Evolutionary conservation across 2,888 invertebrate genomes (phyloP).

Genomic region (Aspidiotus destructor): DNA sequence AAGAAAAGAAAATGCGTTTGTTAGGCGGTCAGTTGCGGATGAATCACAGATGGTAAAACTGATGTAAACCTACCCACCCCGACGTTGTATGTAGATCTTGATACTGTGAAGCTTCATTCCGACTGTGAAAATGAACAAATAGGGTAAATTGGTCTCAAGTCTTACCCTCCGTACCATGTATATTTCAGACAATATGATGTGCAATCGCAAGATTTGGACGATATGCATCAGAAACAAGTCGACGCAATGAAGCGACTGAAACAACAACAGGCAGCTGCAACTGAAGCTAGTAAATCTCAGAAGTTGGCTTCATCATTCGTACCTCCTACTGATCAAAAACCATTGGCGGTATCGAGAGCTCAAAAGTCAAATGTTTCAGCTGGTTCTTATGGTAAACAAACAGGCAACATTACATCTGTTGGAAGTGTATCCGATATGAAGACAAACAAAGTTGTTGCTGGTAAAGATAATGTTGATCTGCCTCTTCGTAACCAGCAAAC

Average conservation of each 20-base stretch:
- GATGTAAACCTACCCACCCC: no score
- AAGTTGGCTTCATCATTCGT: constrained; percentile 1
- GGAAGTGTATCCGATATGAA: not conserved
- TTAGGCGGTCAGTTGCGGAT: no score
- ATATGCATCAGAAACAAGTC: constrained; percentile 40
- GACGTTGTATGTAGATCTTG: no score
- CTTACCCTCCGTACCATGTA: no score
- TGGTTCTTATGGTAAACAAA: constrained; percentile 4
- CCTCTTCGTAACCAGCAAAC: not conserved
- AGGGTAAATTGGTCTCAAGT: no score
- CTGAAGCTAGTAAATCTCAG: constrained; percentile 19
- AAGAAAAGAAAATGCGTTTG: no score
- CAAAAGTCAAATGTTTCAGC: constrained; percentile 5
- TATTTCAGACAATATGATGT: no score
- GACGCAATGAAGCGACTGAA: constrained; percentile 46
- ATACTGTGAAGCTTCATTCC: no score
- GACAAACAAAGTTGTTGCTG: constrained; percentile 7
- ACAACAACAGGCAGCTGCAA: constrained; percentile 43
- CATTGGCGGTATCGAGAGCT: not conserved
- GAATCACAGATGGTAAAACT: no score
- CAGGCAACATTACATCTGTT: constrained; percentile 5
- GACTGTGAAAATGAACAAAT: no score
- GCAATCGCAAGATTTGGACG: not conserved
- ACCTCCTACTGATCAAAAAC: not conserved
- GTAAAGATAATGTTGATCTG: constrained; percentile 15